phyloP scores from a whole-genome alignment of 2,888 invertebrate genomes.

The Salpingus planirostris region DNA sequence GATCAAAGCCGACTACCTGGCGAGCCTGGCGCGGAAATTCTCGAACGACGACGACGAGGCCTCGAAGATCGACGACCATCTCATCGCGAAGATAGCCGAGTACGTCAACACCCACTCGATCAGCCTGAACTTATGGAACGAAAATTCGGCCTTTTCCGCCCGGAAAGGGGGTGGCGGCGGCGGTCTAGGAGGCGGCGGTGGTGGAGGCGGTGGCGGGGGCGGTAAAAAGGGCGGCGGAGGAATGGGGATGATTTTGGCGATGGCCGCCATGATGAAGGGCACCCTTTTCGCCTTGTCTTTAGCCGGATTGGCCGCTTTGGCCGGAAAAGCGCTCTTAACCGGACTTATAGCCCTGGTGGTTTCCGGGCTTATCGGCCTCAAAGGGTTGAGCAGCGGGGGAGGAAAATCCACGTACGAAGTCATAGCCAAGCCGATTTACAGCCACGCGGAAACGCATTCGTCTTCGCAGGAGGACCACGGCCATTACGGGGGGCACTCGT shows the following conservation, averaged over 20 bases:
- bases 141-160: conserved; percentile 25
- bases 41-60: conserved; percentile 69
- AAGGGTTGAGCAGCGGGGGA: conserved; percentile 57
- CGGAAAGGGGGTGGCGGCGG: conserved; percentile 39
- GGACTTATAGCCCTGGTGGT: conserved; percentile 70
- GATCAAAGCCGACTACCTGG: conserved; percentile 59
- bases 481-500: conserved; percentile 44
- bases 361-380: conserved; percentile 68
- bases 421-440: conserved; percentile 71
- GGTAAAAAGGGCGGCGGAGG: conserved; percentile 49
- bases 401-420: conserved; percentile 78
- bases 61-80: conserved; percentile 66
- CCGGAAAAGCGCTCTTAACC: conserved; percentile 77
- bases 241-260: conserved; percentile 47
- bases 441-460: conserved; percentile 58
- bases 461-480: conserved; percentile 54
- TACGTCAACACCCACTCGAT: conserved; percentile 67
- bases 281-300: conserved; percentile 59
- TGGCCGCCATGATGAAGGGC: conserved; percentile 54
- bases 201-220: conserved; percentile 40
- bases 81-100: conserved; percentile 60
- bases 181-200: conserved; percentile 39
- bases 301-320: conserved; percentile 66
- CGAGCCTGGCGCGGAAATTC: conserved; percentile 65
- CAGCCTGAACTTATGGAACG: conserved; percentile 56